Conservation (phyloP, 2,888 invertebrate species). For the Nipponacmea schrenckii region DNA sequence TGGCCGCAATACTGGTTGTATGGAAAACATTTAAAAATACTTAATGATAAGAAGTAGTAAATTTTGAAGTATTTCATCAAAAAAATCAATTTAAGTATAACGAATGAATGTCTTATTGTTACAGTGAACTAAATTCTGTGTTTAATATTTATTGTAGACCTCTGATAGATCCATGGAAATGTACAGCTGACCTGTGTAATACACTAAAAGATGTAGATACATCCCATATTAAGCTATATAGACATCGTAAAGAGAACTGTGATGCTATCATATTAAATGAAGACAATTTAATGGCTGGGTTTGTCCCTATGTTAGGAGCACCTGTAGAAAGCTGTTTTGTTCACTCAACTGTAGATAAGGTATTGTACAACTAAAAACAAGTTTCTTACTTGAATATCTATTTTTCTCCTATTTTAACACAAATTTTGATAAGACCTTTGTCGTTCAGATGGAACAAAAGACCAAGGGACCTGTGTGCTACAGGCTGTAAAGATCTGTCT, state of each 20-base stretch:
- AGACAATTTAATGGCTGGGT: constrained; percentile 76
- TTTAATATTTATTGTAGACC: constrained; percentile 50
- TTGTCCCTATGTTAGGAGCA: constrained; percentile 82
- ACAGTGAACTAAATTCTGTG: too few species aligned
- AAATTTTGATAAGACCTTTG: background rate
- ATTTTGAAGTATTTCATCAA: too few species aligned
- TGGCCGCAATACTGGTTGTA: too few species aligned
- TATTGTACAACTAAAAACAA: constrained; percentile 53
- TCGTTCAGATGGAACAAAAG: background rate
- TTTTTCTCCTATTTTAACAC: background rate
- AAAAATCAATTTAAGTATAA: too few species aligned
- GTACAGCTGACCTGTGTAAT: constrained; percentile 81
- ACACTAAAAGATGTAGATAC: constrained; percentile 74
- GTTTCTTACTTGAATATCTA: background rate
- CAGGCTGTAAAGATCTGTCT: too few species aligned
- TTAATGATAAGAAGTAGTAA: too few species aligned
- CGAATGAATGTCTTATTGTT: too few species aligned
- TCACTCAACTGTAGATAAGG: constrained; percentile 75
- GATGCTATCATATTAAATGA: constrained; percentile 73
- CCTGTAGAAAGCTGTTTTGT: constrained; percentile 78
- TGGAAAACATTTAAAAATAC: too few species aligned
- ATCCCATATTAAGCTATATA: constrained; percentile 69
- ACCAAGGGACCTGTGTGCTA: too few species aligned
- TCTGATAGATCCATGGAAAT: constrained; percentile 79
- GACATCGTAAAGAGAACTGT: constrained; percentile 70